Conservation (phyloP, 1,140 invertebrate genomes). For the Caerostris extrusa region DNA sequence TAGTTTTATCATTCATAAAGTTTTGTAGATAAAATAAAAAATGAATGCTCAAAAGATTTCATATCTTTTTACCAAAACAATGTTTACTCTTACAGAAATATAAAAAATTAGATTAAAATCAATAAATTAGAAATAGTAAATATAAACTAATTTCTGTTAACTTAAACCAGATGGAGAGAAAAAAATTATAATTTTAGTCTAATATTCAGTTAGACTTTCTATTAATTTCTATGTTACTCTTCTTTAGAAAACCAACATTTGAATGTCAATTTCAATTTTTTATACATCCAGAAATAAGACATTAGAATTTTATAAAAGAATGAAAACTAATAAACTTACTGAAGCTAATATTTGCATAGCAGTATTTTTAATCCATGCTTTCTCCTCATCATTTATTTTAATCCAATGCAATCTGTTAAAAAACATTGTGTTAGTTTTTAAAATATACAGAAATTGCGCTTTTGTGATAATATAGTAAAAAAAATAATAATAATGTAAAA, state of each 20-base stretch:
- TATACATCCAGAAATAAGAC: neutral
- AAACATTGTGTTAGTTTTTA: conserved; percentile 49
- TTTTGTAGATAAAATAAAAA: too few species aligned
- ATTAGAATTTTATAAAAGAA: neutral
- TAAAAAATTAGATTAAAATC: too few species aligned
- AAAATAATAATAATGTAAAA: neutral
- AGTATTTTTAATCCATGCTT: conserved; percentile 89
- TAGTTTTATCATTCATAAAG: too few species aligned
- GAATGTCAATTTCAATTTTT: too few species aligned
- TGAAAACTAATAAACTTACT: conserved; percentile 76
- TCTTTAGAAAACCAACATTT: too few species aligned
- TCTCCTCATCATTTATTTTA: conserved; percentile 91
- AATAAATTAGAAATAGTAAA: too few species aligned
- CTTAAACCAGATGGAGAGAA: neutral
- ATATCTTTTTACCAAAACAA: too few species aligned
- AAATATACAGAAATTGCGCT: neutral
- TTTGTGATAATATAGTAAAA: neutral
- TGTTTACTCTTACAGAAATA: too few species aligned
- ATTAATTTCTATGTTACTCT: neutral
- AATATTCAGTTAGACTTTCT: neutral
- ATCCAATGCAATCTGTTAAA: conserved; percentile 88
- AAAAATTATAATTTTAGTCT: neutral
- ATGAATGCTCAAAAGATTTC: too few species aligned
- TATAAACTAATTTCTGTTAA: too few species aligned
- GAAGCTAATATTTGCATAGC: conserved; percentile 79